Evolutionary conservation across 2,888 invertebrate genomes (phyloP).

Genomic region (Lucinisca nassula): DNA sequence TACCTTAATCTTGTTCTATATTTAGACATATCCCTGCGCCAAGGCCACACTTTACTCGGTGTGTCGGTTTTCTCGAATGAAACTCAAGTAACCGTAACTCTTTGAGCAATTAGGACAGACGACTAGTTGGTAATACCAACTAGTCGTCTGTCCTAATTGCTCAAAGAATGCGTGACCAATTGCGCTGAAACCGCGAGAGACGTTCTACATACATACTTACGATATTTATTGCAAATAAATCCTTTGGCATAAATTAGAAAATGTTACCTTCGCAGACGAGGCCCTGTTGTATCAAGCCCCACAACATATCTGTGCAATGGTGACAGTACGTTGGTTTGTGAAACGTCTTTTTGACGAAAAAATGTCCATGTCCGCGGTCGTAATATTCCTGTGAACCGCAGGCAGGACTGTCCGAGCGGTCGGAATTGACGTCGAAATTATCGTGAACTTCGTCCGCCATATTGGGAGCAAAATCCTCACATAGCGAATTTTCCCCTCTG

Average conservation of each 20-base stretch:
- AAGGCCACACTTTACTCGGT: not conserved
- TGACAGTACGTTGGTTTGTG: conserved; percentile 99
- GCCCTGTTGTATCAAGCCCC: conserved; percentile 99
- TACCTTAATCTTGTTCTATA: not conserved
- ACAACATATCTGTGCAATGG: conserved; percentile 99
- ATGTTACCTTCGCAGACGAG: conserved; percentile 99
- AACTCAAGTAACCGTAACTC: too few species aligned
- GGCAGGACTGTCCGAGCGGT: conserved; percentile 75
- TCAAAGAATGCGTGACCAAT: too few species aligned
- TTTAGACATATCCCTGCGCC: conserved; percentile 3
- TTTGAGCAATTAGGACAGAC: too few species aligned
- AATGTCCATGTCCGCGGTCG: conserved; percentile 92
- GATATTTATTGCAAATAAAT: not conserved
- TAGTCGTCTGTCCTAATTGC: too few species aligned
- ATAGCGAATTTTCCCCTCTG: conserved; percentile 54
- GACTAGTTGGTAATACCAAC: too few species aligned
- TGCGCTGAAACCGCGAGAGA: too few species aligned
- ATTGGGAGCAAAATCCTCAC: conserved; percentile 59
- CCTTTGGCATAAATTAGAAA: not conserved
- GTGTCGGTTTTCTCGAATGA: too few species aligned
- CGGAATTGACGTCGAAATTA: conserved; percentile 44
- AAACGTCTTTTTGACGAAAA: conserved; percentile 99
- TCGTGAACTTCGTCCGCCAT: conserved; percentile 71
- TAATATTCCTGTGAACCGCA: conserved; percentile 69
- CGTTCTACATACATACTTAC: too few species aligned